Evolutionary conservation across 2,113 vertebrate species (phyloP), one percentile per base, ranked within the genome.

Genomic region (Rhodinocichla rosea): DNA sequence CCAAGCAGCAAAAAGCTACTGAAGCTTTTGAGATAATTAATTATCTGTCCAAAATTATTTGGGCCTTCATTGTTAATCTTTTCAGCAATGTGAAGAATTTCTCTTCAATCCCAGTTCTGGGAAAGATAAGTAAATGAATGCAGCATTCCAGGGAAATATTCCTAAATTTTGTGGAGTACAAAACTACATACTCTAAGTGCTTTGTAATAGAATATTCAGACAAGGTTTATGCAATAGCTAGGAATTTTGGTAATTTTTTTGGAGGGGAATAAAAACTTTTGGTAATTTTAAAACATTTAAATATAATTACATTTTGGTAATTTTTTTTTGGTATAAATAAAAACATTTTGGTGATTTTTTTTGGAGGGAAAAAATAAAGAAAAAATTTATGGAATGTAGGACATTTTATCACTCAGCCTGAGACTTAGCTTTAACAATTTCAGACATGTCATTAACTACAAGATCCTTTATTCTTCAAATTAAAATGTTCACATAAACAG

Each of bases 341-440:
- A 50, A 26, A 26, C 14, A 26, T 50, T 50, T 50, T 27, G 24
- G 24, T 50, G 15, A 27, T 50, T 30, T 76, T 71, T 71, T 53
- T 33, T 15, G 1, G 5, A 13, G 23, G 11, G 12, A 11, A 30
- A 69, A 75, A 62, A 62, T 11, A 35, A 73, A 50, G 7, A 22
- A 26, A 70, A 15, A 50, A 2, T 1, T 49, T 57, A 40, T 2
- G 7, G 15, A 37, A 57, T 5, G 2, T 13, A 73, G 13, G 0
- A 30, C 5, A 15, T 64, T 64, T 87, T 87, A 12, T 83, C 75
- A 64, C 4, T 62, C 19, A 55, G 49, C 30, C 11, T 56, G 6
- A 63, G 42, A 50, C 10, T 53, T 11, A 59, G 15, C 16, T 45
- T 10, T 15, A 56, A 35, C 5, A 32, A 74, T 74, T 88, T 81